Evolutionary conservation across 2,113 vertebrate genomes (phyloP).

Genomic region (Chlorocebus sabaeus): DNA sequence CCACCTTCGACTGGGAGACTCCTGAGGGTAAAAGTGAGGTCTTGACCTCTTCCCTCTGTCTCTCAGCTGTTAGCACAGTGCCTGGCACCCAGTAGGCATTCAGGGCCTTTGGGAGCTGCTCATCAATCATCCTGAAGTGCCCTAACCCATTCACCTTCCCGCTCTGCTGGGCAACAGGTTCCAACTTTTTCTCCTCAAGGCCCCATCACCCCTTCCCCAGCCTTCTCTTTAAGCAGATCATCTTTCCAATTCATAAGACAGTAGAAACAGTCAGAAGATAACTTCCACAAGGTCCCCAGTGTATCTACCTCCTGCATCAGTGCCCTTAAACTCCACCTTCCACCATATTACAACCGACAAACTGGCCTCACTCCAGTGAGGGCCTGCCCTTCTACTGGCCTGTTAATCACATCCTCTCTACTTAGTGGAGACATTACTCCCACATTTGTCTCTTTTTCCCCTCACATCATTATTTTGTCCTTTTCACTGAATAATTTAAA

Average conservation of each 20-base stretch:
- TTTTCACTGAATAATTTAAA: background rate
- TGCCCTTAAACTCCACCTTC: background rate
- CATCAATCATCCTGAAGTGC: background rate
- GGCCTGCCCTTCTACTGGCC: background rate
- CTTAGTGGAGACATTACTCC: background rate
- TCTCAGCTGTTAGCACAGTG: background rate
- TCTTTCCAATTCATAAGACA: background rate
- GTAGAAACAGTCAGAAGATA: background rate
- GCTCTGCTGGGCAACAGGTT: background rate
- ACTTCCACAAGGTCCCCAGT: background rate
- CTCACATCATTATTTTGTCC: background rate
- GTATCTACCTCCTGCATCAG: background rate
- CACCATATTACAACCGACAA: background rate
- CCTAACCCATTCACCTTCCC: background rate
- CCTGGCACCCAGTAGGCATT: background rate
- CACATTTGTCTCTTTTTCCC: background rate
- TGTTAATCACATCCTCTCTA: background rate
- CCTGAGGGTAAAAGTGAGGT: background rate
- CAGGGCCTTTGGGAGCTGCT: background rate
- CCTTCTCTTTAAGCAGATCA: background rate
- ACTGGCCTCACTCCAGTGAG: background rate
- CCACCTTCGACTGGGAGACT: background rate
- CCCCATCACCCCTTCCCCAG: background rate
- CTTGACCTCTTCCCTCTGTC: background rate
- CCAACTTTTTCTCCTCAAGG: too few species aligned